Percentiles rank a stretch among this genome's conserved stretches.
phyloP scores from a whole-genome alignment of 2,888 invertebrate species.

The Corbicula japonica region DNA sequence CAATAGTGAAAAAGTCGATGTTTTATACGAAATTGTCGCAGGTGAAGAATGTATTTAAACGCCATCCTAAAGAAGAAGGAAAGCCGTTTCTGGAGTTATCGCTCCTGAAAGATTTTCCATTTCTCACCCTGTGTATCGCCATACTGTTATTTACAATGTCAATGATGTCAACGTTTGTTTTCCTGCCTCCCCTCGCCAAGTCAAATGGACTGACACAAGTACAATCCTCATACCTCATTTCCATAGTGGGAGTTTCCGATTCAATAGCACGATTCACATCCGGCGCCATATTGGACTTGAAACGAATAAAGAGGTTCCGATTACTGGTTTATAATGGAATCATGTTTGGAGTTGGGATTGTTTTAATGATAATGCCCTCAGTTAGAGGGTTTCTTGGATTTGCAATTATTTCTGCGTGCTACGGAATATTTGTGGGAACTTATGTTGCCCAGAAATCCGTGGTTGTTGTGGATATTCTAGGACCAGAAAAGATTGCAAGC shows the following conservation, averaged over 20 bases:
- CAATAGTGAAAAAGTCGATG: slow-evolving; percentile 36
- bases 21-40: slow-evolving; percentile 5
- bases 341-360: slow-evolving; percentile 64
- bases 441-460: slow-evolving; percentile 80
- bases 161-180: slow-evolving; percentile 69
- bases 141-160: slow-evolving; percentile 62
- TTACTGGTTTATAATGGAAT: slow-evolving; percentile 68
- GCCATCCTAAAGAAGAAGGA: neutral
- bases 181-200: slow-evolving; percentile 73
- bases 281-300: slow-evolving; percentile 70
- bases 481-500: slow-evolving; percentile 72
- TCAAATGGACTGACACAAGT: slow-evolving; percentile 61
- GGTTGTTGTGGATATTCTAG: slow-evolving; percentile 77
- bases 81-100: slow-evolving; percentile 51
- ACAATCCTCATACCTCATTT: slow-evolving; percentile 69
- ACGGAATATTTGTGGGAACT: slow-evolving; percentile 73
- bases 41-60: neutral
- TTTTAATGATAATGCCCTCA: slow-evolving; percentile 70
- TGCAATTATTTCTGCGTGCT: slow-evolving; percentile 64
- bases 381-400: slow-evolving; percentile 55
- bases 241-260: slow-evolving; percentile 73
- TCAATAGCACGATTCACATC: slow-evolving; percentile 65
- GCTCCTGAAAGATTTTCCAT: slow-evolving; percentile 63
- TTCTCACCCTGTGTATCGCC: slow-evolving; percentile 60
- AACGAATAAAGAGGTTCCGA: slow-evolving; percentile 65